These are phyloP conservation scores for Noctua fimbriata DNA, from an alignment of 2,888 invertebrate genomes.

Conservation along the genomic window DNA sequence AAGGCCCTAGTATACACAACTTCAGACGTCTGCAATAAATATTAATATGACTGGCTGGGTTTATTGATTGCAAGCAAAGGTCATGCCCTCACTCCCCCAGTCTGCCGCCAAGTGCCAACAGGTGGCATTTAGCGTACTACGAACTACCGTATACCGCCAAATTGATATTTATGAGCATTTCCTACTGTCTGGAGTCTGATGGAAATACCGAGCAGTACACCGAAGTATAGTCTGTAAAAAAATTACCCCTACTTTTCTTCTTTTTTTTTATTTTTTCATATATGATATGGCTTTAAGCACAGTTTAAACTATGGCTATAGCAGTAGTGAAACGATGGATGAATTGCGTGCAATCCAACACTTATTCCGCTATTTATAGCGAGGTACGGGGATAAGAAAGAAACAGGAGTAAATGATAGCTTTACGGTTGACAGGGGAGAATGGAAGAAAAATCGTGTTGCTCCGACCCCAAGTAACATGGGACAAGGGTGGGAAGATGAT, in stretches of 20 bases:
- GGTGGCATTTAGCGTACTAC: slow-evolving; percentile 48
- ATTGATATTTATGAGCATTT: slow-evolving; percentile 37
- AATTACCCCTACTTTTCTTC: too few relatives aligned
- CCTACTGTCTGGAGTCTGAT: slow-evolving; percentile 19
- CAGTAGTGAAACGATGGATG: background rate
- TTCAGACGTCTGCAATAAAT: slow-evolving; percentile 38
- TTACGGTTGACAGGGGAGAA: too few relatives aligned
- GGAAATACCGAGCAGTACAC: background rate
- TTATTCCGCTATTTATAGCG: background rate
- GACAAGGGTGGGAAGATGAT: background rate
- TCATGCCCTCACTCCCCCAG: slow-evolving; percentile 45
- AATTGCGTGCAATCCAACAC: background rate
- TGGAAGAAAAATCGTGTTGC: too few relatives aligned
- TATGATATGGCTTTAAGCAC: background rate
- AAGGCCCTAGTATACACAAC: slow-evolving; percentile 24
- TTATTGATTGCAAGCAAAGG: slow-evolving; percentile 58
- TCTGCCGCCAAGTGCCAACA: slow-evolving; percentile 52
- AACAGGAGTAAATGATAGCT: too few relatives aligned
- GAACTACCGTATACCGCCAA: slow-evolving; percentile 13
- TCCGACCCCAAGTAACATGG: too few relatives aligned
- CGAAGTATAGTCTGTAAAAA: background rate
- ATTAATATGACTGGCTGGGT: slow-evolving; percentile 34
- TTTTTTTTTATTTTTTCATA: background rate
- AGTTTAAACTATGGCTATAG: background rate
- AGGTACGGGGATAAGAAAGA: background rate